Base-by-base conservation (phyloP, 1,140 invertebrate genomes). In the Orchestia grillus region DNA sequence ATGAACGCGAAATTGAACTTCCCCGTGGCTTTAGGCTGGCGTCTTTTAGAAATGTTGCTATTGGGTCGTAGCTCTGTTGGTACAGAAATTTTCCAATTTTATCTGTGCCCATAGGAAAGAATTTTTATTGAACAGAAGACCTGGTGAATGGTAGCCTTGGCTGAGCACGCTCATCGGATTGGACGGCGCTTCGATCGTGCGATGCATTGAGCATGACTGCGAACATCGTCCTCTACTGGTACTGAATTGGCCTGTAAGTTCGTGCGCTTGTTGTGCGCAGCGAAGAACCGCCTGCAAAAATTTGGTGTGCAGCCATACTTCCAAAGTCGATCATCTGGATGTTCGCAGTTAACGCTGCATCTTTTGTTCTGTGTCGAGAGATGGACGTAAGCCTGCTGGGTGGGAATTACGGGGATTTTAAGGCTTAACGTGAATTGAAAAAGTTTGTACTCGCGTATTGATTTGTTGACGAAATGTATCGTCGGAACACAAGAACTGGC, bases 31-130 rank as follows among this genome's bases (percentile, higher is more conserved):
- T 77, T 23, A 1, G 11, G 15, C 62, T 77, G 62, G 62, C 62
- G 11, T 77, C 62, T 36, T 1, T 36, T 77, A 77, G 15, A 77
- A 77, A 77, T 77, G 62, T 77, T 77, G 62, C 62, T 28, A 77
- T 36, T 53, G 28, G 62, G 62, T 77, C 62, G 62, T 77, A 77
- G 62, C 62, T 15, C 62, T 77, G 62, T 77, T 77, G 62, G 28
- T 77, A 77, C 62, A 28, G 62, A 77, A 77, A 77, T 77, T 77
- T 77, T 77, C 62, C 62, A 77, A 77, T 77, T 77, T 77, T 77
- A 77, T 77, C 62, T 77, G 62, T 77, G 62, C 62, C 62, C 36
- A 36, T 28, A 77, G 62, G 28, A 77, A 77, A 15, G 62, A 28
- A 77, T 77, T 36, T 77, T 77, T 36, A 77, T 77, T 77, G 62